These are phyloP conservation scores for Stenotaenia linearis DNA, from an alignment of 2,888 invertebrate genomes.

Conservation along the genomic window DNA sequence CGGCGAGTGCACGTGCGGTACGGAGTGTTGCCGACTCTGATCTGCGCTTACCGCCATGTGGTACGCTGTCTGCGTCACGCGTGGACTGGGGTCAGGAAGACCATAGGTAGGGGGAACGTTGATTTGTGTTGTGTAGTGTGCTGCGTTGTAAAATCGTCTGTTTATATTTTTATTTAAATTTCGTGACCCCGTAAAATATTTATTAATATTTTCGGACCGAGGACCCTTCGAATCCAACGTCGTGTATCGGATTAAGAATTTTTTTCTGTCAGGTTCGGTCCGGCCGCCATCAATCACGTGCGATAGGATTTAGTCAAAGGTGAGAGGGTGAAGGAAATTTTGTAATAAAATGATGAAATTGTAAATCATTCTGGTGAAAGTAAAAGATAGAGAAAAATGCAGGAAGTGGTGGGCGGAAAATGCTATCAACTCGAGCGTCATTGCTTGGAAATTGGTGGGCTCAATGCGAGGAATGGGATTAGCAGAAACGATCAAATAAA, in stretches of 20 bases:
- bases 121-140: background rate
- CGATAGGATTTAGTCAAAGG: background rate
- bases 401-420: background rate
- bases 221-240: background rate
- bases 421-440: background rate
- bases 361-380: background rate
- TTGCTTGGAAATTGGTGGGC: background rate
- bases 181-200: too few relatives aligned
- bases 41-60: background rate
- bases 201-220: background rate
- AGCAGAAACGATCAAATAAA: background rate
- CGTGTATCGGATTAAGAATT: background rate
- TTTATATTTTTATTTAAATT: background rate
- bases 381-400: background rate
- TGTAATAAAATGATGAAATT: background rate
- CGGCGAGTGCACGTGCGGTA: conserved; percentile 27
- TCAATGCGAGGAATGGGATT: background rate
- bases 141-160: background rate
- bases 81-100: conserved; percentile 27
- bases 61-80: conserved; percentile 11
- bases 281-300: background rate
- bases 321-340: background rate
- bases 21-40: background rate
- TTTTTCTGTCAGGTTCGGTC: background rate
- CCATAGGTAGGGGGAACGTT: conserved; percentile 1